phyloP scores from a whole-genome alignment of 2,797 vertebrate genomes.

The Eospalax fontanierii region DNA sequence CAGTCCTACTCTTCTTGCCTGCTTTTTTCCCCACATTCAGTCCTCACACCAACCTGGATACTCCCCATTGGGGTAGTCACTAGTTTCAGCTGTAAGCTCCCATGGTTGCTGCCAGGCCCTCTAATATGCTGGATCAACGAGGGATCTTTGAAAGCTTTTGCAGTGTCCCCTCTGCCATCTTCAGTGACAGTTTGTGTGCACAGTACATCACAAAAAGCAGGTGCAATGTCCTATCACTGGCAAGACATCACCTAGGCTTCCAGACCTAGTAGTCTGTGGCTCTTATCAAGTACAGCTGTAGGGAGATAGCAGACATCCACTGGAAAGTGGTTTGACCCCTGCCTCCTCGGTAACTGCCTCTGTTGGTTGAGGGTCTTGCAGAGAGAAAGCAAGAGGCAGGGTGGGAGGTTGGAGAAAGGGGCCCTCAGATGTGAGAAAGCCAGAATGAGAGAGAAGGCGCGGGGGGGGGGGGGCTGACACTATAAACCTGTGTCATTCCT shows the following conservation, averaged over 20 bases:
- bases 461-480: too few relatives aligned
- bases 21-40: not conserved
- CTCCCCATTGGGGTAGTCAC: not conserved
- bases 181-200: accelerated
- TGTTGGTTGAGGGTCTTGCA: not conserved
- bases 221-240: accelerated
- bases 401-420: too few relatives aligned
- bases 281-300: not conserved
- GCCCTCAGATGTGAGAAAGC: not conserved
- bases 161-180: not conserved
- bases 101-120: not conserved
- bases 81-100: too few relatives aligned
- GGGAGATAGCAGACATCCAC: not conserved
- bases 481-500: not conserved
- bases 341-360: not conserved
- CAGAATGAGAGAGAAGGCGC: too few relatives aligned
- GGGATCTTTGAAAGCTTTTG: accelerated
- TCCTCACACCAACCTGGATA: not conserved
- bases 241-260: not conserved
- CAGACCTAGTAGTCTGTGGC: accelerated
- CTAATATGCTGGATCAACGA: accelerated
- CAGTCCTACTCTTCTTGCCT: too few relatives aligned
- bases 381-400: not conserved
- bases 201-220: accelerated
- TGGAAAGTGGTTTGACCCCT: not conserved